These are phyloP conservation scores for Ornithoptera alexandrae DNA, from an alignment of 2,888 invertebrate genomes.

Conservation along the genomic window DNA sequence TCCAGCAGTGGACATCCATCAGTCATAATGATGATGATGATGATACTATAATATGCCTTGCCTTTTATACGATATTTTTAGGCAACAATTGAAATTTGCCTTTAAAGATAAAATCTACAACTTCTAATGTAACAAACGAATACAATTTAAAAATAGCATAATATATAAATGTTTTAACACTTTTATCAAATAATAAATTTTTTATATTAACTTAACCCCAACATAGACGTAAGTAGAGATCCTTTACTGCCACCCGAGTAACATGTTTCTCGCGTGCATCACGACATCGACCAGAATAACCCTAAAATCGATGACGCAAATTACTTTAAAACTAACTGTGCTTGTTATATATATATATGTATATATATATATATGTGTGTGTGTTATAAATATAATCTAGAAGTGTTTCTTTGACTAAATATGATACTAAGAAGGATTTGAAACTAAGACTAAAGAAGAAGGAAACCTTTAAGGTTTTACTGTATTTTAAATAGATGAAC, in stretches of 20 bases:
- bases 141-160: background rate
- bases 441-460: too few relatives aligned
- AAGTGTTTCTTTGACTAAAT: background rate
- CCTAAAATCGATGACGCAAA: constrained; percentile 44
- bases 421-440: too few relatives aligned
- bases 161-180: background rate
- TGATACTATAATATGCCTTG: too few relatives aligned
- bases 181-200: constrained; percentile 1
- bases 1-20: too few relatives aligned
- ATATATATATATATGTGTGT: background rate
- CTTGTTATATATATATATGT: constrained; percentile 1
- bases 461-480: too few relatives aligned
- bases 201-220: constrained; percentile 6
- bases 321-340: constrained; percentile 8
- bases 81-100: background rate
- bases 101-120: background rate
- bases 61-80: background rate
- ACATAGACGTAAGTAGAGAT: constrained; percentile 6
- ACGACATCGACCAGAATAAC: constrained; percentile 53
- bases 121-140: background rate
- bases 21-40: too few relatives aligned
- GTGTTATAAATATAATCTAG: constrained; percentile 7
- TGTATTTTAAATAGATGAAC: too few relatives aligned
- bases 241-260: background rate
- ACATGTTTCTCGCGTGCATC: constrained; percentile 49